phyloP scores from a whole-genome alignment of 1,140 invertebrate genomes.

The Orius laevigatus region DNA sequence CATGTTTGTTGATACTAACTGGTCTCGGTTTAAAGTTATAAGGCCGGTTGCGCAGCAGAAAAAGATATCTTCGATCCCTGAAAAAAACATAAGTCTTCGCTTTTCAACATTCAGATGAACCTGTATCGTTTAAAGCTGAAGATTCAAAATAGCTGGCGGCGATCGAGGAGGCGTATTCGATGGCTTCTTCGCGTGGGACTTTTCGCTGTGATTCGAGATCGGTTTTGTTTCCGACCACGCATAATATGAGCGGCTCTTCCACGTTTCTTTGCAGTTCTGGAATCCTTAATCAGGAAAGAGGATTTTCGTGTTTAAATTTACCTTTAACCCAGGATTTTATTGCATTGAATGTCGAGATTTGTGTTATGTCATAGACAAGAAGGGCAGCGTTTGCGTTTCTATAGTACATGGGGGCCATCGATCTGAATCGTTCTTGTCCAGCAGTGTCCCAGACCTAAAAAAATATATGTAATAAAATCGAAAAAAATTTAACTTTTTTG shows the following conservation, averaged over 20 bases:
- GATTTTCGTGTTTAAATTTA: slow-evolving; percentile 12
- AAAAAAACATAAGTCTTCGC: slow-evolving; percentile 5
- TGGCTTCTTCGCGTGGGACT: slow-evolving; percentile 49
- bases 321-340: slow-evolving; percentile 63
- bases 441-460: slow-evolving; percentile 77
- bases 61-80: slow-evolving; percentile 52
- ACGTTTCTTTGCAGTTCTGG: slow-evolving; percentile 57
- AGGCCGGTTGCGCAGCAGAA: slow-evolving; percentile 41
- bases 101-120: slow-evolving; percentile 30
- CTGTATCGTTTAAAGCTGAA: slow-evolving; percentile 57
- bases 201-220: slow-evolving; percentile 49
- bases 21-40: slow-evolving; percentile 30
- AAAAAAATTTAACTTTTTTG: no score
- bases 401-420: slow-evolving; percentile 87
- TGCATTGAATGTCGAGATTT: slow-evolving; percentile 44
- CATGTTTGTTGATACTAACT: slow-evolving; percentile 22
- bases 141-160: slow-evolving; percentile 71
- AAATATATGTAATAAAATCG: neutral
- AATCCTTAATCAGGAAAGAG: slow-evolving; percentile 9
- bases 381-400: slow-evolving; percentile 60
- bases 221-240: slow-evolving; percentile 71
- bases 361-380: slow-evolving; percentile 20
- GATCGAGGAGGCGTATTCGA: slow-evolving; percentile 60
- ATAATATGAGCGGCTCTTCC: slow-evolving; percentile 53
- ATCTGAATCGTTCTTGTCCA: slow-evolving; percentile 68